These are phyloP conservation scores for Sebastes ruberrimus DNA, from an alignment of 2,797 vertebrate genomes.

Conservation along the genomic window DNA sequence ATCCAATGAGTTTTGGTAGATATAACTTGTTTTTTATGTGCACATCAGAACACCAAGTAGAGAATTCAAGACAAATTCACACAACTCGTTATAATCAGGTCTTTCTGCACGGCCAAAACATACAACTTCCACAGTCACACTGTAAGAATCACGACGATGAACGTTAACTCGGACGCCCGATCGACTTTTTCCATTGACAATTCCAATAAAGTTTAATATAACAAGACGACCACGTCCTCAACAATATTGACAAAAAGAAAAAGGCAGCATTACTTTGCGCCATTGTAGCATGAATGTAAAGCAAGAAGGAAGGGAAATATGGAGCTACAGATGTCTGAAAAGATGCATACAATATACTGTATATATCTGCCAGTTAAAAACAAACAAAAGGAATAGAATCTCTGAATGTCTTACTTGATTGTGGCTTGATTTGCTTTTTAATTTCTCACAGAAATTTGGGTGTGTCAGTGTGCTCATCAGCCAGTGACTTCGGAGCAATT, in stretches of 20 bases:
- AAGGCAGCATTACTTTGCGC: neutral
- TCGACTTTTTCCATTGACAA: neutral
- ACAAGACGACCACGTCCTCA: neutral
- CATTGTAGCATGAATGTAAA: neutral
- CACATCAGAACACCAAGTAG: fast-evolving
- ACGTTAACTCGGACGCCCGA: too few relatives aligned
- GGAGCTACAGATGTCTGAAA: neutral
- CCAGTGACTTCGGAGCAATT: constrained; percentile 85
- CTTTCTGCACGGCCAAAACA: too few relatives aligned
- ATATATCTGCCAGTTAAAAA: neutral
- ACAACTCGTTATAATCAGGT: neutral
- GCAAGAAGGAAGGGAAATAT: neutral
- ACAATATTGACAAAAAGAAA: neutral
- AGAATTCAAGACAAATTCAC: neutral
- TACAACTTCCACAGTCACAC: neutral
- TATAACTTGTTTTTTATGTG: neutral
- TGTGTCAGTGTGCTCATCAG: constrained; percentile 85
- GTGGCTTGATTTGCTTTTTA: neutral
- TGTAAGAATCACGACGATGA: neutral
- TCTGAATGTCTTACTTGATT: neutral
- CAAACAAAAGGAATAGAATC: neutral
- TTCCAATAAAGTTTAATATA: neutral
- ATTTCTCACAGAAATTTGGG: constrained; percentile 64
- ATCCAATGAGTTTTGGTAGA: neutral
- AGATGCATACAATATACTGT: neutral